A percentile compares a stretch with the other conserved stretches of the same genome.
These are phyloP conservation scores for Mobula birostris DNA, from an alignment of 2,113 vertebrate species.

Conservation along the genomic window DNA sequence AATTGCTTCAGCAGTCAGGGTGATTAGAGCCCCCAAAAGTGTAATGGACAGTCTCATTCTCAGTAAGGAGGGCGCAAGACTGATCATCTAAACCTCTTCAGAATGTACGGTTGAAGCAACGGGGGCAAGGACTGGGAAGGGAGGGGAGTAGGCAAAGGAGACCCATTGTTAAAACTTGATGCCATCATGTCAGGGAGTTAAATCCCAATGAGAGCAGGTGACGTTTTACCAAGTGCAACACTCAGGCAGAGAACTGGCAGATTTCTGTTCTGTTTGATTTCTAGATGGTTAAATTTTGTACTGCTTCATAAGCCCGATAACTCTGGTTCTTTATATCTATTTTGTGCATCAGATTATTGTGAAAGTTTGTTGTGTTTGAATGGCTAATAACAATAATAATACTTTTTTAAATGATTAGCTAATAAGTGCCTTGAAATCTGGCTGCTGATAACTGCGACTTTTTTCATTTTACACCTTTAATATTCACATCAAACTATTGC, in stretches of 20 bases:
- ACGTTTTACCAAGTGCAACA: background rate
- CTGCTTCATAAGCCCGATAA: background rate
- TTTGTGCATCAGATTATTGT: background rate
- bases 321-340: background rate
- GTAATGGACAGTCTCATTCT: background rate
- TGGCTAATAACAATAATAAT: background rate
- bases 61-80: background rate
- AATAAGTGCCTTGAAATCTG: background rate
- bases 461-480: background rate
- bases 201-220: background rate
- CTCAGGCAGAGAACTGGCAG: background rate
- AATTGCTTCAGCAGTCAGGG: background rate
- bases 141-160: background rate
- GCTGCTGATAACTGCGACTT: background rate
- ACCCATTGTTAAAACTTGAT: background rate
- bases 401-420: background rate
- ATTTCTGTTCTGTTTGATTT: background rate
- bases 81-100: background rate
- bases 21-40: background rate
- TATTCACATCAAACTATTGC: background rate
- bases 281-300: background rate
- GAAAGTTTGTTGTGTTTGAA: background rate
- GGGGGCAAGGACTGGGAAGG: background rate
- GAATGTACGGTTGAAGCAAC: background rate
- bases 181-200: background rate